Evolutionary conservation across 1,140 invertebrate species (phyloP), one percentile per base, ranked within the genome.

Genomic region (Drosophila ohnishii): DNA sequence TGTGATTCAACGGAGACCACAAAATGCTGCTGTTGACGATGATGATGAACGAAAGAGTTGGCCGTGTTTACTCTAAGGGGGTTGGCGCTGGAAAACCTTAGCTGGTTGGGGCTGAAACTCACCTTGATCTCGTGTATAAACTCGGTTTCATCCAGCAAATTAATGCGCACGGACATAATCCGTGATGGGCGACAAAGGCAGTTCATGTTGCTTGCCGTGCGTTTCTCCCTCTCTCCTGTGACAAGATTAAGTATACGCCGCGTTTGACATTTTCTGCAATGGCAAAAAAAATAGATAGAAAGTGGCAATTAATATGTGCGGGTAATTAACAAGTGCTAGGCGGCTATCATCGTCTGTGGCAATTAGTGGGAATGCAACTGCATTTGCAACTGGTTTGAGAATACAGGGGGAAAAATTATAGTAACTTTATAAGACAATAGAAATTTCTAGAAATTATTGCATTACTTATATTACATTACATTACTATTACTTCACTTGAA

Each of bases 91-190:
- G 78, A 60, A 66, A 80, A 75, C 70, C 61, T 60, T n/a, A 65
- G 61, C 63, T 51, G 58, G 19, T 39, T 48, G 50, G 66, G 63
- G 35, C 45, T 51, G 11, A 7, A 32, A 92, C 93, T 94, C 78
- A 94, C 94, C 92, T 94, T 92, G 61, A 95, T 93, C 80, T 95
- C 94, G 79, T 95, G 94, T 61, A 94, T 92, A 45, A 95, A 92
- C 86, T 95, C 94, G 78, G 94, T 94, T 87, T 95, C 94, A 86
- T 95, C 94, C 78, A 95, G 92, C 69, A 95, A 92, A 77, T 95
- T 93, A 80, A 95, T 94, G 90, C 91, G 86, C 66, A 92, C 91
- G 83, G 91, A 86, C 82, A 91, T 92, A 60, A 90, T 92, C 75
- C 90, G 91, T 64, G 91, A 92, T 45, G 91, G 91, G 76, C 91